Conservation (phyloP, 1,140 invertebrate genomes). For the Heterodera carotae region DNA sequence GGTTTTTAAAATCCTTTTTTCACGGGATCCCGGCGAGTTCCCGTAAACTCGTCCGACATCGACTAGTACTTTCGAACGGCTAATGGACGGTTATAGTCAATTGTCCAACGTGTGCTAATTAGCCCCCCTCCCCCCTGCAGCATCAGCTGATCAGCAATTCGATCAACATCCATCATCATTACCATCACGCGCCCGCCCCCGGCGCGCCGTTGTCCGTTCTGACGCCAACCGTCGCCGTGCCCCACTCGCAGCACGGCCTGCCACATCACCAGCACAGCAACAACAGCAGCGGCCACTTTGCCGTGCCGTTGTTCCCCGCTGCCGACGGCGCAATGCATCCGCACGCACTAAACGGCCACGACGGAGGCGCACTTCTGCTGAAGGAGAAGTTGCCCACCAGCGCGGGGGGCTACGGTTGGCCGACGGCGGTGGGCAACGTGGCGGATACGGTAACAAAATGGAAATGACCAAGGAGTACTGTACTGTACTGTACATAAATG, state of each 20-base stretch:
- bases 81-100: no score
- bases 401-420: not conserved
- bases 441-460: not conserved
- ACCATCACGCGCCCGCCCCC: not conserved
- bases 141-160: conserved; percentile 23
- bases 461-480: not conserved
- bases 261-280: not conserved
- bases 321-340: not conserved
- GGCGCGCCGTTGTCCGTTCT: not conserved
- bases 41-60: no score
- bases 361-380: not conserved
- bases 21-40: no score
- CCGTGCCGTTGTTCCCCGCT: not conserved
- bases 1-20: no score
- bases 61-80: no score
- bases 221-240: not conserved
- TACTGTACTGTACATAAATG: no score
- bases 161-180: conserved; percentile 26
- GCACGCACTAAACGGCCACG: not conserved
- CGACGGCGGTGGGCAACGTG: not conserved
- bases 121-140: not conserved
- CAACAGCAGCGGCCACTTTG: not conserved
- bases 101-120: not conserved
- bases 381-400: not conserved
- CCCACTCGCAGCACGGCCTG: not conserved